Conservation (phyloP, 2,888 invertebrate species). For the Diplolepis rosae region DNA sequence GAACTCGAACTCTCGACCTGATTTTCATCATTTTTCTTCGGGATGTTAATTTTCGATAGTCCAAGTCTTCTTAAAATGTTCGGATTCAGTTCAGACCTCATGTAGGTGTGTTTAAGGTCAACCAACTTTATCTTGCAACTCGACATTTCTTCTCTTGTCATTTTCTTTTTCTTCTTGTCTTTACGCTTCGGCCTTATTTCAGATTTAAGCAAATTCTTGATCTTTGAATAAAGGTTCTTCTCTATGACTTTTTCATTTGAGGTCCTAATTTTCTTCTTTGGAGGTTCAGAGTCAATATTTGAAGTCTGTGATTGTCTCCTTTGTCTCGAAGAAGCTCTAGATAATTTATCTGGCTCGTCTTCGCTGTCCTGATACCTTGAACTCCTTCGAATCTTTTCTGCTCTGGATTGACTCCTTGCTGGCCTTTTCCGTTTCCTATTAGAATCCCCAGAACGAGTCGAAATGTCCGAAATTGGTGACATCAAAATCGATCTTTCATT, state of each 20-base stretch:
- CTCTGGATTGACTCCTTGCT: constrained; percentile 19
- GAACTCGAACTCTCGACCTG: background rate
- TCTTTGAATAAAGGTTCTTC: background rate
- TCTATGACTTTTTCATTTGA: background rate
- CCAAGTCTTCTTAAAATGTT: constrained; percentile 54
- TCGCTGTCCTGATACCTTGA: constrained; percentile 38
- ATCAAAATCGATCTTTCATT: background rate
- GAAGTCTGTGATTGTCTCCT: background rate
- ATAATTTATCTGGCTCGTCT: constrained; percentile 26
- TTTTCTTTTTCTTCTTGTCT: constrained; percentile 40
- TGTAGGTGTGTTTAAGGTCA: constrained; percentile 62
- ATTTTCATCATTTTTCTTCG: background rate
- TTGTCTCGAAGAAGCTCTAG: background rate
- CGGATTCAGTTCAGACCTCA: constrained; percentile 51
- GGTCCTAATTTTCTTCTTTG: constrained; percentile 24
- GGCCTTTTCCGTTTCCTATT: constrained; percentile 26
- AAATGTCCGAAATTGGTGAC: constrained; percentile 10
- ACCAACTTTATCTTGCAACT: constrained; percentile 62
- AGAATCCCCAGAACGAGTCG: background rate
- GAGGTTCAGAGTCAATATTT: background rate
- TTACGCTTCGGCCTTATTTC: constrained; percentile 31
- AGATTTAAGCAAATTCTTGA: background rate
- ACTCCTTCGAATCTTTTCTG: constrained; percentile 14
- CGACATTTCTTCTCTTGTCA: constrained; percentile 56
- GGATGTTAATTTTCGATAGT: constrained; percentile 56